A percentile compares a stretch with the other conserved stretches of the same genome.
These are phyloP conservation scores for Lissocephala sabroskyi DNA, from an alignment of 2,888 invertebrate species.

Conservation along the genomic window DNA sequence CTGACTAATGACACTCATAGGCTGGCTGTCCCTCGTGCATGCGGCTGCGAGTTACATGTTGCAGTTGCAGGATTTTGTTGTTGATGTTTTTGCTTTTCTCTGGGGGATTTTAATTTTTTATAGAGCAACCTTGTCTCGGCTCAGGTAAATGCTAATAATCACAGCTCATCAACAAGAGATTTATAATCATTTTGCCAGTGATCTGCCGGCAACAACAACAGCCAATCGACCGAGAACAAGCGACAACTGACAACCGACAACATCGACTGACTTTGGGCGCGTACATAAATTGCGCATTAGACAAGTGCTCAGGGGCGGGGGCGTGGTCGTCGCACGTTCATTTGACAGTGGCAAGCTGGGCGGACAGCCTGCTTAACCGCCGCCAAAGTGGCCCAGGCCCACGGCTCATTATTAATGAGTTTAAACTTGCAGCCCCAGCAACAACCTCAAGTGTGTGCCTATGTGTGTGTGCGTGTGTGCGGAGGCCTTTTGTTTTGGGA, in stretches of 20 bases:
- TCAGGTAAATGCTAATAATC: constrained; percentile 59
- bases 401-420: constrained; percentile 61
- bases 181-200: constrained; percentile 59
- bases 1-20: constrained; percentile 53
- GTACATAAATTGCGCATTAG: constrained; percentile 48
- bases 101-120: background rate
- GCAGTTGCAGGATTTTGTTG: constrained; percentile 22
- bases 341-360: constrained; percentile 45
- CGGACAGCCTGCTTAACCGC: constrained; percentile 26
- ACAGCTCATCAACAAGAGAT: constrained; percentile 60
- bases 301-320: constrained; percentile 27
- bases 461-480: background rate
- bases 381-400: constrained; percentile 26
- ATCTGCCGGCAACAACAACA: too few species aligned
- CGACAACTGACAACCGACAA: constrained; percentile 17
- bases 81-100: background rate
- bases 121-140: too few species aligned
- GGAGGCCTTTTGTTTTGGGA: constrained; percentile 2
- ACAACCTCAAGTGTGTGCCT: background rate
- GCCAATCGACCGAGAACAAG: constrained; percentile 13
- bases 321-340: constrained; percentile 47
- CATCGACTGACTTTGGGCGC: constrained; percentile 13
- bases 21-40: constrained; percentile 21
- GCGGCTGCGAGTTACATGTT: constrained; percentile 32
- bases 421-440: constrained; percentile 29